phyloP scores from a whole-genome alignment of 2,797 vertebrate genomes.

The Pipistrellus pygmaeus region DNA sequence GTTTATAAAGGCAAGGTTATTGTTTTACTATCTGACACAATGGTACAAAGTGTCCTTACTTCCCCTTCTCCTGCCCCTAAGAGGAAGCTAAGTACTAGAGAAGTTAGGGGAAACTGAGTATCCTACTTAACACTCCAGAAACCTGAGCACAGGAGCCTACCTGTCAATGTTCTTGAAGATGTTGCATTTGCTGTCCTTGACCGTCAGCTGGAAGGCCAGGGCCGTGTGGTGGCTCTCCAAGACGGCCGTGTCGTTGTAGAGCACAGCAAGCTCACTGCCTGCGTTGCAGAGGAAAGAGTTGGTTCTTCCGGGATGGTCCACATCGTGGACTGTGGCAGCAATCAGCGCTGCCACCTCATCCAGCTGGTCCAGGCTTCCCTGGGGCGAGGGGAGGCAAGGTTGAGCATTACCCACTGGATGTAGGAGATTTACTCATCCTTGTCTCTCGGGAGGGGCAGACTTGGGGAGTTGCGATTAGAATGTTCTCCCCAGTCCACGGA shows the following conservation, averaged over 20 bases:
- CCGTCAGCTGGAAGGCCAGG: slow-evolving; percentile 90
- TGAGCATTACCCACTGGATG: background rate
- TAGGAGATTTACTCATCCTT: background rate
- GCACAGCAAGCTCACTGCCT: slow-evolving; percentile 90
- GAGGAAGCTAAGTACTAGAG: background rate
- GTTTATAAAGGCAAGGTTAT: background rate
- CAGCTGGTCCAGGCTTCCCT: slow-evolving; percentile 90
- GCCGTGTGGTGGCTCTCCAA: slow-evolving; percentile 91
- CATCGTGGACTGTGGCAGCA: slow-evolving; percentile 90
- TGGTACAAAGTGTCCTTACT: background rate
- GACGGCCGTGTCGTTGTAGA: slow-evolving; percentile 91
- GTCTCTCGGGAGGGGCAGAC: background rate
- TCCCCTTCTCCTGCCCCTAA: background rate
- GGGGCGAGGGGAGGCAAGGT: slow-evolving; percentile 36
- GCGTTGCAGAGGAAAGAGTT: slow-evolving; percentile 92
- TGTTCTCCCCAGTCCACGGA: background rate
- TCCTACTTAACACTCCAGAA: background rate
- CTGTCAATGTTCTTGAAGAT: slow-evolving; percentile 92
- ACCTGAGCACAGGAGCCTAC: slow-evolving; percentile 75
- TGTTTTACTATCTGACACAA: background rate
- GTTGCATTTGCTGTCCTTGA: slow-evolving; percentile 90
- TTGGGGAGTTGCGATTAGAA: background rate
- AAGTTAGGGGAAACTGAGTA: background rate
- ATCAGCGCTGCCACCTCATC: slow-evolving; percentile 90
- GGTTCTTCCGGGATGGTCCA: slow-evolving; percentile 91